These are phyloP conservation scores for Scaptomyza reducta DNA, from an alignment of 2,888 invertebrate genomes.

Conservation along the genomic window DNA sequence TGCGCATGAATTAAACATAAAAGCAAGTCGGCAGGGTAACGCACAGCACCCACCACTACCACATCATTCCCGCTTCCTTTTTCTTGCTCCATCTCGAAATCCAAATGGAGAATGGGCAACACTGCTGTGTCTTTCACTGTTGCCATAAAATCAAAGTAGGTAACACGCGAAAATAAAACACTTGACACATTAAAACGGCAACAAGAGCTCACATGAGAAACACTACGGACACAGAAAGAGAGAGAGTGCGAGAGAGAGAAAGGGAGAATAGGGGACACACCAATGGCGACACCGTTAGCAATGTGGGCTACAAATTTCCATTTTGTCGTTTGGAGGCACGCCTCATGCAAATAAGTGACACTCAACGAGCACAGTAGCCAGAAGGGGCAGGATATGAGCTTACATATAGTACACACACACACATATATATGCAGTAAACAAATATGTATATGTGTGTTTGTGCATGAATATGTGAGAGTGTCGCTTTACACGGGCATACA, in stretches of 20 bases:
- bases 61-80: background rate
- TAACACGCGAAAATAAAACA: slow-evolving; percentile 79
- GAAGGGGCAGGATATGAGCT: slow-evolving; percentile 46
- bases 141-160: slow-evolving; percentile 75
- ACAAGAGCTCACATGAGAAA: slow-evolving; percentile 59
- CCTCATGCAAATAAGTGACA: slow-evolving; percentile 74
- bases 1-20: slow-evolving; percentile 78
- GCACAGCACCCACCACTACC: slow-evolving; percentile 21
- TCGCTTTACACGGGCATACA: slow-evolving; percentile 66
- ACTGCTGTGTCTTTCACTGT: slow-evolving; percentile 20
- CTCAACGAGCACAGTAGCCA: slow-evolving; percentile 43
- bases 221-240: background rate
- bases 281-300: slow-evolving; percentile 59
- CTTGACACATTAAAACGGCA: slow-evolving; percentile 77
- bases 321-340: slow-evolving; percentile 62
- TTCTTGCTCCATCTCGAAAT: slow-evolving; percentile 12
- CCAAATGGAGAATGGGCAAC: slow-evolving; percentile 11
- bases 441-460: background rate
- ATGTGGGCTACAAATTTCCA: slow-evolving; percentile 76
- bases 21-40: slow-evolving; percentile 64
- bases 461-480: slow-evolving; percentile 40
- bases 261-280: slow-evolving; percentile 12
- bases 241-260: background rate
- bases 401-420: slow-evolving; percentile 10
- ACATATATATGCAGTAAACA: slow-evolving; percentile 5